Evolutionary conservation across 2,888 invertebrate species (phyloP).

Genomic region (Drosophila birchii): DNA sequence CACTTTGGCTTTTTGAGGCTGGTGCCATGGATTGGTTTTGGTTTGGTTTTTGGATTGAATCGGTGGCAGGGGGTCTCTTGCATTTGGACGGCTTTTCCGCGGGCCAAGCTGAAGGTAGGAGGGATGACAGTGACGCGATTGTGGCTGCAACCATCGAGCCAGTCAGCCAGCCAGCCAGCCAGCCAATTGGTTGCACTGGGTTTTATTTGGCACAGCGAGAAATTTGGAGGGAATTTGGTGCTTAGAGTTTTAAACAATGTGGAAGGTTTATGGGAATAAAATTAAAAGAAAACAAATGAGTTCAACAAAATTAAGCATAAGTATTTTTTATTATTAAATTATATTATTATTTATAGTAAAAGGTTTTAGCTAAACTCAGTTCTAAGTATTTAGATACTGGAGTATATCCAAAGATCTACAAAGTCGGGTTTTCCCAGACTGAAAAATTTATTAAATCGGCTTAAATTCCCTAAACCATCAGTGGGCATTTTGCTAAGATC

Average conservation of each 20-base stretch:
- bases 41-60: constrained; percentile 7
- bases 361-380: too few species aligned
- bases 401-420: too few species aligned
- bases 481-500: too few species aligned
- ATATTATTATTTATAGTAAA: not conserved
- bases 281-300: not conserved
- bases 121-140: constrained; percentile 9
- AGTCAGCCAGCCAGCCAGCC: too few species aligned
- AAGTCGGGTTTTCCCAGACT: too few species aligned
- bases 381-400: too few species aligned
- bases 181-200: constrained; percentile 23
- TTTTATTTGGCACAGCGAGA: constrained; percentile 2
- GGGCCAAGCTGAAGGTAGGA: not conserved
- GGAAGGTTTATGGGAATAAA: not conserved
- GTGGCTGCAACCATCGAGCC: constrained; percentile 21
- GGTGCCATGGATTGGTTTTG: constrained; percentile 7
- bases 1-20: constrained; percentile 13
- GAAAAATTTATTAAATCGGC: too few species aligned
- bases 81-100: not conserved
- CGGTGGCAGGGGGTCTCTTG: not conserved
- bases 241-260: not conserved
- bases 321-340: too few species aligned
- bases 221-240: not conserved
- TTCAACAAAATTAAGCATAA: not conserved
- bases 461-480: too few species aligned